Evolutionary conservation across 1,140 invertebrate species (phyloP).

Genomic region (Plectrocnemia conspersa): DNA sequence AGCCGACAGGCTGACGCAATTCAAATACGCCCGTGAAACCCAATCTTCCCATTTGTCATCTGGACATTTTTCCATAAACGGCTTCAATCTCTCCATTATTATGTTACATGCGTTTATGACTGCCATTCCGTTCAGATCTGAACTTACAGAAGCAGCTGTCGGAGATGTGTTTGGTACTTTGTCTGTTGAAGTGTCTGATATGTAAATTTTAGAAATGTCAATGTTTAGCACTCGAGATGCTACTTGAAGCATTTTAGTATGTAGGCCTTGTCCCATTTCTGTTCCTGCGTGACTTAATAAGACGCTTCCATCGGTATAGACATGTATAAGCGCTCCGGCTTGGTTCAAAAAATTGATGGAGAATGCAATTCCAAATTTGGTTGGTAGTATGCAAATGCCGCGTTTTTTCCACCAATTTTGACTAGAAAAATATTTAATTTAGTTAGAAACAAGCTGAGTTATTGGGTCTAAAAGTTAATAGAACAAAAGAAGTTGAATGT

Average conservation of each 20-base stretch:
- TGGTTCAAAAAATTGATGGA: constrained; percentile 79
- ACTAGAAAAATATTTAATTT: constrained; percentile 54
- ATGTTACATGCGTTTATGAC: constrained; percentile 79
- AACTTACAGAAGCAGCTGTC: constrained; percentile 86
- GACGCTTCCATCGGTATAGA: constrained; percentile 90
- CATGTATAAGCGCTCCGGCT: constrained; percentile 79
- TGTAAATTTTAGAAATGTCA: constrained; percentile 73
- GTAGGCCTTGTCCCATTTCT: constrained; percentile 95
- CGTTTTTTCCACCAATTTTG: constrained; percentile 82
- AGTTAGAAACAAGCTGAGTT: too few relatives aligned
- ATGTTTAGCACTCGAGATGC: constrained; percentile 71
- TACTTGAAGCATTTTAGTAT: constrained; percentile 93
- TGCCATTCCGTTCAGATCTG: constrained; percentile 94
- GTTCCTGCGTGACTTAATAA: constrained; percentile 86
- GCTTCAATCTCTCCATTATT: constrained; percentile 71
- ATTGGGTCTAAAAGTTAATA: too few relatives aligned
- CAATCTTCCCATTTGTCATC: constrained; percentile 81
- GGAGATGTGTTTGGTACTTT: constrained; percentile 93
- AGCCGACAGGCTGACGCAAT: constrained; percentile 76
- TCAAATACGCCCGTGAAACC: constrained; percentile 75
- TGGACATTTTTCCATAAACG: constrained; percentile 72
- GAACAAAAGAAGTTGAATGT: too few relatives aligned
- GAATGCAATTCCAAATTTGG: constrained; percentile 88
- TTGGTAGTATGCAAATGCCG: constrained; percentile 81
- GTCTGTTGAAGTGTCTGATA: constrained; percentile 84